Base-by-base conservation (phyloP, 2,888 invertebrate species). In the Tridacna gigas region DNA sequence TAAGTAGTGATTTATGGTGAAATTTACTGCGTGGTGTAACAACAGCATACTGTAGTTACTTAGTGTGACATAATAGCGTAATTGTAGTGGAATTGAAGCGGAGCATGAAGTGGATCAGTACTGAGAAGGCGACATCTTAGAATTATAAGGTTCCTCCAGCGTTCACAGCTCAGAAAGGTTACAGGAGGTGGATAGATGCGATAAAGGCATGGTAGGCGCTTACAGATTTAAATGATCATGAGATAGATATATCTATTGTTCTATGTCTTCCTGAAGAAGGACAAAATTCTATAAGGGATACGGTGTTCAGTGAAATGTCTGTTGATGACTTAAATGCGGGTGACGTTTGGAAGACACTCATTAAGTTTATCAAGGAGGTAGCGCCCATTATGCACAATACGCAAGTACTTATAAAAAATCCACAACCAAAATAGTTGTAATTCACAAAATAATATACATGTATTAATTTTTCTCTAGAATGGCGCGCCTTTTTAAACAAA, bases 181-280 rank as follows among this genome's bases (percentile, higher is more conserved):
- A 84, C 71, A 78, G 71, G 20, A 65, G 84, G 37, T 84, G 84
- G 84, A 67, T 78, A n/a, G 84, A 84, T 28, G 80, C 77, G 56
- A 13, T 84, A 1, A 81, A 84, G 66, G 81, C 79, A n/a, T 84
- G 81, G 78, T n/a, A 84, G 48, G 65, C 69, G 3, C 61, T 81
- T 15, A 84, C 84, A 51, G 84, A 79, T 26, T 66, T 84, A 11
- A 81, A 77, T 25, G 69, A 69, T 20, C 60, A 78, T 48, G 79
- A 83, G 37, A 73, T 74, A 60, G 83, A 79, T 15, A 18, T 79
- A 22, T 76, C 79, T 0, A 74, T 83, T 60, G 76, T 76, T 12
- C 56, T 83, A 25, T 77, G 73, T 45, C 56, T 83, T 47, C 79
- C 83, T 69, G 79, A 79, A 73, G 76, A 83, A 13, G 81, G 66